These are phyloP conservation scores for Drosophila cognata DNA, from an alignment of 2,888 invertebrate species.

Conservation along the genomic window DNA sequence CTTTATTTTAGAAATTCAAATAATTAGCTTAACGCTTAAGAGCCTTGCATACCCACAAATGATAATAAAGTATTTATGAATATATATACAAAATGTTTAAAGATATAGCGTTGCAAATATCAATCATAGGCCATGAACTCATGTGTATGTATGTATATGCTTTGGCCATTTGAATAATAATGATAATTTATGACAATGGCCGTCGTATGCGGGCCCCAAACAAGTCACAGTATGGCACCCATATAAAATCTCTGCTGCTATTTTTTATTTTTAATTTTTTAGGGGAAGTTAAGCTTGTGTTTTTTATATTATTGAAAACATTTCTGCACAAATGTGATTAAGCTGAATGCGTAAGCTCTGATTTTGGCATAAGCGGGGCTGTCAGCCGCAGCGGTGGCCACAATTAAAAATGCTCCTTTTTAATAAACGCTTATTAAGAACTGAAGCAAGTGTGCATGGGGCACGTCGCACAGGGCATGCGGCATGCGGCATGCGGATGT, in stretches of 20 bases:
- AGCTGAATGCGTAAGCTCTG: constrained; percentile 43
- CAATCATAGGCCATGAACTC: constrained; percentile 15
- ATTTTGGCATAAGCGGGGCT: constrained; percentile 31
- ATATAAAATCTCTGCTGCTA: not conserved
- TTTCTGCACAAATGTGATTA: constrained; percentile 63
- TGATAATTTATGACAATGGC: constrained; percentile 49
- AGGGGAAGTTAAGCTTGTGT: constrained; percentile 36
- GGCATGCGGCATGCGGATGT: not conserved
- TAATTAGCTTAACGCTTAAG: not conserved
- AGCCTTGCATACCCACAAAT: not conserved
- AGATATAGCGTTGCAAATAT: not conserved
- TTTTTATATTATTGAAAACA: constrained; percentile 59
- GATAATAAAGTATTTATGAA: constrained; percentile 5
- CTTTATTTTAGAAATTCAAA: not conserved
- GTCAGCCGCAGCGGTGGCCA: constrained; percentile 24
- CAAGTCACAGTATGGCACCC: not conserved
- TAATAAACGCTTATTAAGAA: constrained; percentile 47
- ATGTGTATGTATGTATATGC: not conserved
- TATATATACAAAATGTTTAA: not conserved
- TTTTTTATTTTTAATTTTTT: not conserved
- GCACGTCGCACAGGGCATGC: not conserved
- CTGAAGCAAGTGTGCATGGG: constrained; percentile 20
- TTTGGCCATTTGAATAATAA: constrained; percentile 25
- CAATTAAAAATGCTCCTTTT: constrained; percentile 62
- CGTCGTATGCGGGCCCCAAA: constrained; percentile 55